Evolutionary conservation across 92 coral and sea anemone genomes (phyloP), one percentile per base, ranked within the genome.

Genomic region (Zoanthus sansibaricus): DNA sequence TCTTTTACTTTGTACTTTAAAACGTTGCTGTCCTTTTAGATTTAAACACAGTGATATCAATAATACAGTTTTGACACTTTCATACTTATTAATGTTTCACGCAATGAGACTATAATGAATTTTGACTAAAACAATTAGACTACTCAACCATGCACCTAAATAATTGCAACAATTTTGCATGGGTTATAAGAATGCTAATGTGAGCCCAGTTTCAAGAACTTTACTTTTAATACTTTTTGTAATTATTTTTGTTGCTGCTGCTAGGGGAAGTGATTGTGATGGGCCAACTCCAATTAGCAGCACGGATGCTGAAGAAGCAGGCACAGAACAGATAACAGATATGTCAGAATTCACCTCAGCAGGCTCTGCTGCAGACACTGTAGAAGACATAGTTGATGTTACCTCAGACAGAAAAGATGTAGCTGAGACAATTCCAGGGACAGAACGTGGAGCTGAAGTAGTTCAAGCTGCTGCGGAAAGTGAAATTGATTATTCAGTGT

Each of bases 371-470:
- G 31, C 56, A 72, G 56, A n/a, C 21, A 17, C 12, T 42, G 45
- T 3, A 32, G 75, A 33, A 70, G 75, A 70, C 15, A 37, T 7
- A 45, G 13, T 17, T 72, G 77, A 45, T 46, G 31, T 72, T 4
- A 46, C 30, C 25, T 47, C 47, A 44, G 56, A 47, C 77, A 42
- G 30, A 45, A 55, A 44, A 72, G 56, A 72, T 46, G n/a, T 5
- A 46, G 54, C 31, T 72, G 56, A 45, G 77, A 46, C 25, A 46
- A 46, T 18, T 72, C 56, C 77, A 16, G 55, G 56, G 54, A 46
- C 12, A 46, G 77, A 72, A 72, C 5, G 31, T 70, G 75, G 17
- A 70, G 75, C 75, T 70, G 75, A 70, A 42, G 48, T 70, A 16
- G 20, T 70, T 70, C 75, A 70, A 31, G 48, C 46, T 11, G 75